Conservation (phyloP, 1,140 invertebrate species). For the Cylas formicarius region DNA sequence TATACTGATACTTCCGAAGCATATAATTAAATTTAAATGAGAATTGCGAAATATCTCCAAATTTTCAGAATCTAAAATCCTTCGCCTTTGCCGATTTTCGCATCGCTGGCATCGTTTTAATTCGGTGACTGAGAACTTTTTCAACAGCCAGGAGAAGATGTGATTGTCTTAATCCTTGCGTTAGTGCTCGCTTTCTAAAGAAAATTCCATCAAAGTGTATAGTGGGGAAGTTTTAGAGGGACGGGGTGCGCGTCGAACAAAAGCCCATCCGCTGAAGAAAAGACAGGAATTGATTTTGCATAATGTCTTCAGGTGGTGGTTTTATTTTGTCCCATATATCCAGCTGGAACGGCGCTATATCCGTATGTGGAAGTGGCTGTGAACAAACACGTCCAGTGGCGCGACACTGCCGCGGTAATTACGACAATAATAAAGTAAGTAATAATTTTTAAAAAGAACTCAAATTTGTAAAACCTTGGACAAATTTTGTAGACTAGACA, state of each 20-base stretch:
- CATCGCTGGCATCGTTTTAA: too few relatives aligned
- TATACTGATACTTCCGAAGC: too few relatives aligned
- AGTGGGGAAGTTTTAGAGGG: slow-evolving; percentile 26
- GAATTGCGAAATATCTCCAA: too few relatives aligned
- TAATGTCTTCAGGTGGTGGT: slow-evolving; percentile 42
- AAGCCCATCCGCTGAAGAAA: slow-evolving; percentile 25
- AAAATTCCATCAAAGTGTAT: slow-evolving; percentile 22
- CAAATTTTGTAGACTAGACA: too few relatives aligned
- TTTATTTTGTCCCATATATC: slow-evolving; percentile 41
- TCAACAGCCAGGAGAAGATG: slow-evolving; percentile 29
- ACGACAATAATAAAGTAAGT: slow-evolving; percentile 2
- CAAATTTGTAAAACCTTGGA: too few relatives aligned
- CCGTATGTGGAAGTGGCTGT: slow-evolving; percentile 30
- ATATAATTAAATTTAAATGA: too few relatives aligned
- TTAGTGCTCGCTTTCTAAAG: slow-evolving; percentile 26
- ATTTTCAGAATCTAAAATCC: too few relatives aligned
- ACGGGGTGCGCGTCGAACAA: slow-evolving; percentile 13
- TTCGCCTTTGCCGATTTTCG: too few relatives aligned
- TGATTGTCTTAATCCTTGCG: slow-evolving; percentile 39
- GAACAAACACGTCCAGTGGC: slow-evolving; percentile 24
- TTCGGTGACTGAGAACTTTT: slow-evolving; percentile 20
- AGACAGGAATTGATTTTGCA: slow-evolving; percentile 43
- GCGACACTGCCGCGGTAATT: neutral
- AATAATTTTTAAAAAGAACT: too few relatives aligned
- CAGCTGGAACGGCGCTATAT: slow-evolving; percentile 27